Evolutionary conservation across 2,888 invertebrate species (phyloP).

Genomic region (Lissocephala sabroskyi): DNA sequence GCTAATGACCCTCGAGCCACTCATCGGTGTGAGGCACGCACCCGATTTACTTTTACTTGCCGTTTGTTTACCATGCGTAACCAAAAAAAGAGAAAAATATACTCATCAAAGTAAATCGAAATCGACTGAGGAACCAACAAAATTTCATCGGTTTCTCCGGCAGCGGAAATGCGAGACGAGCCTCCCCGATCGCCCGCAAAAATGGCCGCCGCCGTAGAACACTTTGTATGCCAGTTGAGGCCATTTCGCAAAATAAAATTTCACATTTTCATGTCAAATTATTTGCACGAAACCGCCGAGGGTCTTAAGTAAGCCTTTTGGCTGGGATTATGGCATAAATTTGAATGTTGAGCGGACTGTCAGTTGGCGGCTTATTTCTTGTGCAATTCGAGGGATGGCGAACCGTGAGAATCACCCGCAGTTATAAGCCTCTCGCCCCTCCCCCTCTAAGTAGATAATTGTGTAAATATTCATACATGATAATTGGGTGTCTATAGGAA

Average conservation of each 20-base stretch:
- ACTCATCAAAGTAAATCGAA: conserved; percentile 3
- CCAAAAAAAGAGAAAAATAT: conserved; percentile 25
- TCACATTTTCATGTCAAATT: conserved; percentile 7
- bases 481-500: too few species aligned
- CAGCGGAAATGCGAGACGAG: too few species aligned
- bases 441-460: too few species aligned
- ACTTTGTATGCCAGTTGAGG: background rate
- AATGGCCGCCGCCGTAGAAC: too few species aligned
- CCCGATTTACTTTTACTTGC: background rate
- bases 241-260: conserved; percentile 6
- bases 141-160: too few species aligned
- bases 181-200: too few species aligned
- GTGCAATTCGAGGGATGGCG: conserved; percentile 39
- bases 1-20: conserved; percentile 2
- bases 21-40: background rate
- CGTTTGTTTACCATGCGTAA: conserved; percentile 41
- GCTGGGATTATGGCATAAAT: too few species aligned
- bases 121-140: too few species aligned
- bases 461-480: too few species aligned
- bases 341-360: too few species aligned
- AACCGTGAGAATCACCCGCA: conserved; percentile 57
- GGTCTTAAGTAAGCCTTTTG: conserved; percentile 28
- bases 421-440: too few species aligned
- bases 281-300: conserved; percentile 37
- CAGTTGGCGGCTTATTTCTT: conserved; percentile 11